Evolutionary conservation across 2,113 vertebrate species (phyloP).

Genomic region (Cricetomys ansorgei): DNA sequence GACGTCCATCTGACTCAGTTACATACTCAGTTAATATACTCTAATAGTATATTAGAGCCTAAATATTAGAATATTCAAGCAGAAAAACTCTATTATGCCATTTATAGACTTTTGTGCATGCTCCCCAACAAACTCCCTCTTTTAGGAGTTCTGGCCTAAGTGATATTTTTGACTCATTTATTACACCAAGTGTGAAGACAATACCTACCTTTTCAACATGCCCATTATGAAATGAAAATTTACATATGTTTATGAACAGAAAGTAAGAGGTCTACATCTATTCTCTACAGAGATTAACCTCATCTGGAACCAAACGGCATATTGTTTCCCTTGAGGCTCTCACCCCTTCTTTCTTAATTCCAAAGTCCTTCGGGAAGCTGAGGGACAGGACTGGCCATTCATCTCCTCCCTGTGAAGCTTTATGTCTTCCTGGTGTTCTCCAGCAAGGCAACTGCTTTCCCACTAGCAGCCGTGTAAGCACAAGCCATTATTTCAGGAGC

Average conservation of each 20-base stretch:
- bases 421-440: neutral
- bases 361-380: neutral
- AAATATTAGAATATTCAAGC: neutral
- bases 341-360: neutral
- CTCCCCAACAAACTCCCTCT: too few relatives aligned
- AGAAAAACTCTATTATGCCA: neutral
- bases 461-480: neutral
- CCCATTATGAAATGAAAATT: slow-evolving; percentile 34
- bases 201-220: neutral
- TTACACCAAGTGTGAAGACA: neutral
- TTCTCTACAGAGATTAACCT: neutral
- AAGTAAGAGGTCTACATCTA: neutral
- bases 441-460: slow-evolving; percentile 33
- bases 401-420: neutral
- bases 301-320: neutral
- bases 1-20: neutral
- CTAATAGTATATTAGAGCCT: neutral
- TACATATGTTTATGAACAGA: neutral
- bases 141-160: neutral
- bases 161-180: slow-evolving; percentile 17
- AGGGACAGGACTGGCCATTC: rapidly evolving
- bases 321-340: neutral
- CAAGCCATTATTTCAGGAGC: slow-evolving; percentile 35
- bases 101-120: neutral
- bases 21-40: too few relatives aligned